phyloP scores from a whole-genome alignment of 2,888 invertebrate species.

The Plebejus anna region DNA sequence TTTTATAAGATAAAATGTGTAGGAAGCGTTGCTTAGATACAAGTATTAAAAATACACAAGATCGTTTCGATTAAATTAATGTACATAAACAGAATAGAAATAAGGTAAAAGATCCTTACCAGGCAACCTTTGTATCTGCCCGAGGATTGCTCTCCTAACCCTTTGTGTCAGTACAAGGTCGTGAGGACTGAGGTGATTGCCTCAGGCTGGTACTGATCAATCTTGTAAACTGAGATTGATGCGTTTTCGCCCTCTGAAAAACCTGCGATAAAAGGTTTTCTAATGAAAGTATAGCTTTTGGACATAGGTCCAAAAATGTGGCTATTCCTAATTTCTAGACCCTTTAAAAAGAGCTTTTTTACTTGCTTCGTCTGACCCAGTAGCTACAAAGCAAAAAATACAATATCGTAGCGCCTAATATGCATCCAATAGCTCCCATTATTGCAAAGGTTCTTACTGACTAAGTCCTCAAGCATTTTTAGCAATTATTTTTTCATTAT shows the following conservation, averaged over 20 bases:
- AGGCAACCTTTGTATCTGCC: background rate
- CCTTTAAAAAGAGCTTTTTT: too few relatives aligned
- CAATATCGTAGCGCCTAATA: background rate
- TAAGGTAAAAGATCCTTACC: background rate
- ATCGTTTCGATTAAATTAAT: background rate
- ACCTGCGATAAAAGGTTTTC: background rate
- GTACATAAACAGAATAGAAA: background rate
- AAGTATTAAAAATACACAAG: background rate
- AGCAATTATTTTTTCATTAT: background rate
- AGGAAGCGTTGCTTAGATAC: too few relatives aligned
- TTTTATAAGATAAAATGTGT: too few relatives aligned
- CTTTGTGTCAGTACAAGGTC: background rate
- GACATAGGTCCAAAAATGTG: background rate
- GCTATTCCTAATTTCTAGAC: background rate
- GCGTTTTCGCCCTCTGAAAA: background rate
- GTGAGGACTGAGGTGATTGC: background rate
- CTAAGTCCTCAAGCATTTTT: background rate
- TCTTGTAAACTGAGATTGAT: constrained; percentile 15
- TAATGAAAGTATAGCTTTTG: background rate
- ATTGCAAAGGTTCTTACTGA: background rate
- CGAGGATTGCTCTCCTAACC: background rate
- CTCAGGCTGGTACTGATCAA: background rate
- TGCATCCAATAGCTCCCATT: background rate
- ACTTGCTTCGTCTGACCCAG: background rate
- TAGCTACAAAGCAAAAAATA: background rate